Evolutionary conservation across 2,113 vertebrate genomes (phyloP).

Genomic region (Acanthisitta chloris): DNA sequence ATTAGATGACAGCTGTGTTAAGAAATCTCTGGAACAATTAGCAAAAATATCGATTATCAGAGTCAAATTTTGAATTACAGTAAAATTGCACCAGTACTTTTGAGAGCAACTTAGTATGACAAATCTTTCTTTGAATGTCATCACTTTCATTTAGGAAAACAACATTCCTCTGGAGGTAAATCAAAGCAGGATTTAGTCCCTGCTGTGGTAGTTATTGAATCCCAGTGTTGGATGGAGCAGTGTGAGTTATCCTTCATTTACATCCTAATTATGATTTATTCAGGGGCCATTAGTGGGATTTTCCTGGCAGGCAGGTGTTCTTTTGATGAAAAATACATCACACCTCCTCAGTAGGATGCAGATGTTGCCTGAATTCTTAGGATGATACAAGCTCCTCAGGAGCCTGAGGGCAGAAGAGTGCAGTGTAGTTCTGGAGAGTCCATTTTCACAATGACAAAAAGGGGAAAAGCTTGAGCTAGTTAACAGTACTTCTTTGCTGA

Average conservation of each 20-base stretch:
- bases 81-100: neutral
- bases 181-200: neutral
- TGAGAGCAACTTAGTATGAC: neutral
- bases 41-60: neutral
- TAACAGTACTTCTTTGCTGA: neutral
- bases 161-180: constrained; percentile 5
- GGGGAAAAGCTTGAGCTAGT: neutral
- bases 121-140: neutral
- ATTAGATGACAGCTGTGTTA: neutral
- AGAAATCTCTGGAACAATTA: neutral
- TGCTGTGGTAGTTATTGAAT: constrained; percentile 24
- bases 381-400: accelerated
- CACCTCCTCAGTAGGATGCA: neutral
- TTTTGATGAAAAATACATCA: neutral
- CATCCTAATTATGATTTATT: neutral
- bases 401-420: neutral
- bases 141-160: neutral
- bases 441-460: neutral
- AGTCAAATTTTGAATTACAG: neutral
- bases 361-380: neutral
- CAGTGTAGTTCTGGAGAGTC: neutral
- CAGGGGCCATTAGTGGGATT: neutral
- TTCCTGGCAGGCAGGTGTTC: neutral
- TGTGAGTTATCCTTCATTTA: neutral
- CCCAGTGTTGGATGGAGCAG: neutral